These are phyloP conservation scores for Lasioglossum calceatum DNA, from an alignment of 2,888 invertebrate species.

Conservation along the genomic window DNA sequence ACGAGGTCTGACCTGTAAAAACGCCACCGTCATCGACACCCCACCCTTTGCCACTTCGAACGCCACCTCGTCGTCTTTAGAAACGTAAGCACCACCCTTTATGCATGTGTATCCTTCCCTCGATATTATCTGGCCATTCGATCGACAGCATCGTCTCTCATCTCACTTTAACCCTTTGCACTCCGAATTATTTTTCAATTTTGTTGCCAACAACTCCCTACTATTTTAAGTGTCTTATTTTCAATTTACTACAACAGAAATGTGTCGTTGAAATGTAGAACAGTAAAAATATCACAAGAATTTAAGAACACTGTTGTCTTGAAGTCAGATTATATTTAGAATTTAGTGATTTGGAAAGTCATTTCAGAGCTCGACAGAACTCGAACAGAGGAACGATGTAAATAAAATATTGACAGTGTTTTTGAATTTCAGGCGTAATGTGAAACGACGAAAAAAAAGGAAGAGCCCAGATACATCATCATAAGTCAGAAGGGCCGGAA, in stretches of 20 bases:
- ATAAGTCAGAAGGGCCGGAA: slow-evolving; percentile 41
- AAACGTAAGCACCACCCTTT: slow-evolving; percentile 60
- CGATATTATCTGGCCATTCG: neutral
- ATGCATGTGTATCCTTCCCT: neutral
- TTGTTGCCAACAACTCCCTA: no score
- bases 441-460: slow-evolving; percentile 51
- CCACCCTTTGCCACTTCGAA: slow-evolving; percentile 69
- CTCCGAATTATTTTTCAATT: no score
- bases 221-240: no score
- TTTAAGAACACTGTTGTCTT: no score
- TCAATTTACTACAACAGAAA: neutral
- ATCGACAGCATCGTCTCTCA: neutral
- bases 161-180: neutral
- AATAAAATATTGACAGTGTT: neutral
- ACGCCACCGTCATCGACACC: slow-evolving; percentile 51
- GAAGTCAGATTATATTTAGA: neutral
- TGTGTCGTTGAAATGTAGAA: no score
- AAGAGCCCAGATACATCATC: slow-evolving; percentile 56
- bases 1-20: slow-evolving; percentile 86
- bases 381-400: neutral
- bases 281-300: no score
- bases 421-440: slow-evolving; percentile 52
- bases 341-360: no score
- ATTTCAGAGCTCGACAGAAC: neutral
- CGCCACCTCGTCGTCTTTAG: slow-evolving; percentile 65